Evolutionary conservation across 2,113 vertebrate species (phyloP), one percentile per base, ranked within the genome.

Genomic region (Labeo catla): DNA sequence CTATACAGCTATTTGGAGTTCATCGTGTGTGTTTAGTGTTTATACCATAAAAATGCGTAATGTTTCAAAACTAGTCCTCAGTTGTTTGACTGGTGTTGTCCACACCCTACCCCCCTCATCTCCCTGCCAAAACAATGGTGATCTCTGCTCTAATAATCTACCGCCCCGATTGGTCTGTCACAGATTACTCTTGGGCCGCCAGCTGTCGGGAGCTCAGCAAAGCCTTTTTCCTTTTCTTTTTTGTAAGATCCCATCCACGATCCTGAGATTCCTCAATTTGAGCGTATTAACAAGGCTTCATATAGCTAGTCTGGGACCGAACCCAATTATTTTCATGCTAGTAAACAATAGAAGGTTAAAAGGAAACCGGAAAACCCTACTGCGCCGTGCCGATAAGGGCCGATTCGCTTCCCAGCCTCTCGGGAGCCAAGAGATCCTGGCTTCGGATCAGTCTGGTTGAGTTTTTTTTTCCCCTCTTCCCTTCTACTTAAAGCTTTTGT

Each of bases 141-240:
- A 88, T 87, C 90, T 89, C 84, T 90, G 84, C 89, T 91, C 86
- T 74, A 87, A 77, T 91, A 92, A 92, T 91, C 89, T 89, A 84
- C 83, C 76, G 43, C 78, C 34, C 84, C 39, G 87, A 90, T 89
- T 89, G 87, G 88, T 89, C 85, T 61, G 52, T 84, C 84, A 88
- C 79, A 86, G 87, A 92, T 89, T 88, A 88, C 88, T 89, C 80
- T 84, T 57, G 87, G 88, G 90, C 89, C 74, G 74, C 89, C 91
- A 92, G 90, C 91, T 92, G 91, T 90, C 83, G 65, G 83, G 81
- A 80, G 87, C 89, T 86, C 49, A 82, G 83, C 70, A 57, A 88
- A 88, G 89, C 84, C 87, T 91, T 87, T 84, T 66, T 65, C 8
- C 12, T 23, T 52, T 49, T 68, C 13, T 76, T 65, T 76, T 49